These are phyloP conservation scores for Salminus brasiliensis DNA, from an alignment of 2,113 vertebrate genomes.

Conservation along the genomic window DNA sequence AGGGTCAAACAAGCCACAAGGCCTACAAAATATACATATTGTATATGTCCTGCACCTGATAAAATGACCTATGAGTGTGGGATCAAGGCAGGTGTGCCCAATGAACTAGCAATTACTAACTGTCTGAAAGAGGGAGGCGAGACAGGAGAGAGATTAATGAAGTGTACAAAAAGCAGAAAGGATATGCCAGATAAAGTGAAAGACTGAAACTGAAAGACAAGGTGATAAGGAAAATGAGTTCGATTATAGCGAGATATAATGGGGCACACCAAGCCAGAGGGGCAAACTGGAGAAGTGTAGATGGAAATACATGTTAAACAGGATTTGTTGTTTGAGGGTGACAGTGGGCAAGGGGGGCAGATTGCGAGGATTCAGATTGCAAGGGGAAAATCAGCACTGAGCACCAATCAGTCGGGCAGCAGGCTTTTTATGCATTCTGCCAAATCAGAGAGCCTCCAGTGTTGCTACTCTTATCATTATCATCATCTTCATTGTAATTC, in stretches of 20 bases:
- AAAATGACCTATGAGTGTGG: background rate
- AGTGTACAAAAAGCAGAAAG: background rate
- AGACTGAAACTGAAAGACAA: slow-evolving; percentile 12
- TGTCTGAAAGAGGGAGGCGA: background rate
- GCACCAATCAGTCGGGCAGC: slow-evolving; percentile 41
- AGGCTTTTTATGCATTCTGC: slow-evolving; percentile 30
- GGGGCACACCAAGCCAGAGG: slow-evolving; percentile 6
- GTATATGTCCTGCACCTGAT: background rate
- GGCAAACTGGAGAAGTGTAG: slow-evolving; percentile 21
- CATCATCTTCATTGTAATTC: slow-evolving; percentile 37
- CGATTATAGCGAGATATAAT: slow-evolving; percentile 49
- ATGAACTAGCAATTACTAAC: background rate
- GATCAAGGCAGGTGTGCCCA: background rate
- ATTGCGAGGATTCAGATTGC: background rate
- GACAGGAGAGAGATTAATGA: slow-evolving; percentile 1
- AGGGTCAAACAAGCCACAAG: no score
- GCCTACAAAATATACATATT: background rate
- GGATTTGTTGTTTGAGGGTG: background rate
- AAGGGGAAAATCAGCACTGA: slow-evolving; percentile 31
- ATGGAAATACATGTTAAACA: background rate
- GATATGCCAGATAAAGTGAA: background rate
- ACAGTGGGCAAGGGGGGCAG: background rate
- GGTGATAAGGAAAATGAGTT: slow-evolving; percentile 44
- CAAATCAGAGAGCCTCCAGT: slow-evolving; percentile 38
- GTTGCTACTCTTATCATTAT: slow-evolving; percentile 43